Conservation (phyloP, 2,888 invertebrate genomes). For the Zonitis immaculata region DNA sequence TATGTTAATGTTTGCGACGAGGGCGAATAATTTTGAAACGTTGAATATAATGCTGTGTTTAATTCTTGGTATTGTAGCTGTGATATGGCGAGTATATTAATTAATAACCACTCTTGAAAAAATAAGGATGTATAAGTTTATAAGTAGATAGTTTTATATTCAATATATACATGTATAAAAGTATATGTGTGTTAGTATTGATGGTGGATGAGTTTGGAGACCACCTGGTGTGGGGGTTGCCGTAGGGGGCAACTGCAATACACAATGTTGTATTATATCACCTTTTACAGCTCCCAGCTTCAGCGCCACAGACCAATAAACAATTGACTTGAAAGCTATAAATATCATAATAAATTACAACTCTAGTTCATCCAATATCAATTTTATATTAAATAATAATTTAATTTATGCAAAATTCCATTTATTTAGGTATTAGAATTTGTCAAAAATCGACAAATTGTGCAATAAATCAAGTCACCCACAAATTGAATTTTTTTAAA, state of each 20-base stretch:
- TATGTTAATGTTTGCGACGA: slow-evolving; percentile 32
- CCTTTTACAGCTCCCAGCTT: slow-evolving; percentile 38
- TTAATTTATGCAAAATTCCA: too few species aligned
- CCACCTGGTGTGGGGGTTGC: slow-evolving; percentile 16
- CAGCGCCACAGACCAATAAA: slow-evolving; percentile 40
- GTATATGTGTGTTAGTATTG: slow-evolving; percentile 22
- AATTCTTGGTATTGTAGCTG: slow-evolving; percentile 34
- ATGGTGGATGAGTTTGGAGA: slow-evolving; percentile 15
- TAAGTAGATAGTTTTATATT: too few species aligned
- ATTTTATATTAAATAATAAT: background rate
- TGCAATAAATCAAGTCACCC: too few species aligned
- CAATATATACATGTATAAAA: too few species aligned
- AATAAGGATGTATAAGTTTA: slow-evolving; percentile 35
- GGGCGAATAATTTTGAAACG: slow-evolving; percentile 26
- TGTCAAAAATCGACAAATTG: too few species aligned
- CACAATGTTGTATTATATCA: slow-evolving; percentile 33
- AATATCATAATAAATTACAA: slow-evolving; percentile 27
- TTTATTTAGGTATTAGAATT: too few species aligned
- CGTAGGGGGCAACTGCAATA: slow-evolving; percentile 26
- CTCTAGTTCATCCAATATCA: slow-evolving; percentile 3
- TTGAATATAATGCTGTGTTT: slow-evolving; percentile 17
- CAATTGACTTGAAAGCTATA: slow-evolving; percentile 40
- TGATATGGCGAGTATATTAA: slow-evolving; percentile 32
- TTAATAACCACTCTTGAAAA: slow-evolving; percentile 32
- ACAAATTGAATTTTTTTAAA: too few species aligned